phyloP scores from a whole-genome alignment of 2,888 invertebrate species.

The Nezara viridula region DNA sequence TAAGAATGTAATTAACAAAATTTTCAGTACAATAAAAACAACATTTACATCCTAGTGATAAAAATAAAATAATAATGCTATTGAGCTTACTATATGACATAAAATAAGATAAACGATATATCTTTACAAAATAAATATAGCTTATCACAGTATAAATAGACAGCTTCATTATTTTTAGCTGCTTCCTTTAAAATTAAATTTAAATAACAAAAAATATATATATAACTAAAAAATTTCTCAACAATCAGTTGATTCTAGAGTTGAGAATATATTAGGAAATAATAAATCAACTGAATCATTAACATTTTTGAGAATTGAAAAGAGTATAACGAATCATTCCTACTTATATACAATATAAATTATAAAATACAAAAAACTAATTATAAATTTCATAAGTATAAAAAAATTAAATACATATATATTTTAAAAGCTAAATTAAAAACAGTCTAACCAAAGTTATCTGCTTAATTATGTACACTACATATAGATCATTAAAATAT shows the following conservation, averaged over 20 bases:
- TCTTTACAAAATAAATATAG: conserved; percentile 32
- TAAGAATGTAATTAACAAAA: conserved; percentile 40
- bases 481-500: not conserved
- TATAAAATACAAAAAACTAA: not conserved
- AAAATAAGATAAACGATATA: not conserved
- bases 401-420: not conserved
- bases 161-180: conserved; percentile 9
- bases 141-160: conserved; percentile 36
- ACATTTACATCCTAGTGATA: conserved; percentile 19
- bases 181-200: not conserved
- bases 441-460: conserved; percentile 3
- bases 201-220: not conserved
- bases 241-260: not conserved
- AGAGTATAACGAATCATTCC: not conserved
- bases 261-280: not conserved
- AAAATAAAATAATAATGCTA: conserved; percentile 17
- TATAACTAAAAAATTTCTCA: conserved; percentile 22
- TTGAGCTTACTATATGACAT: conserved; percentile 37
- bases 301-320: not conserved
- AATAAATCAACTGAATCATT: not conserved
- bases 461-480: conserved; percentile 13
- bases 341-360: not conserved
- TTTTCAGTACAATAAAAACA: conserved; percentile 4
- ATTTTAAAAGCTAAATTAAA: not conserved
- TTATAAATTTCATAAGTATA: conserved; percentile 8